phyloP scores from a whole-genome alignment of 2,888 invertebrate species.

The Eilema caniola region DNA sequence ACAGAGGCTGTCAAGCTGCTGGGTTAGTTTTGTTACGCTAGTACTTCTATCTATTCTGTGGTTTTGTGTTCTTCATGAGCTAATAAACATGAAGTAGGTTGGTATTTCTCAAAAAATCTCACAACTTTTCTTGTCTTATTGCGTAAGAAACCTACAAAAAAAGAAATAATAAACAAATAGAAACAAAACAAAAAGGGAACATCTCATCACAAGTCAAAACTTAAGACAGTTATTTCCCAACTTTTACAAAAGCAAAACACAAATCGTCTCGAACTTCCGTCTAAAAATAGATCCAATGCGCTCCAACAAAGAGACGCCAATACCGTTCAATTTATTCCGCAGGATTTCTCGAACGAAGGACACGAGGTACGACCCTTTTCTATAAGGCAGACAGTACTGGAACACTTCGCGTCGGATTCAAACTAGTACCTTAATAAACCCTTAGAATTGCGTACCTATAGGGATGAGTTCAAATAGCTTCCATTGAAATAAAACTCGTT shows the following conservation, averaged over 20 bases:
- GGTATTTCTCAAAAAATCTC: too few relatives aligned
- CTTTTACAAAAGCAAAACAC: background rate
- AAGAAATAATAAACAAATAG: too few relatives aligned
- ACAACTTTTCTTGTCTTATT: too few relatives aligned
- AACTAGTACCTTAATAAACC: background rate
- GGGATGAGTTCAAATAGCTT: background rate
- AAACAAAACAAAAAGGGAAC: background rate
- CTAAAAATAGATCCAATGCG: conserved; percentile 9
- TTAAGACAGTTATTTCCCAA: background rate
- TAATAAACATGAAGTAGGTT: too few relatives aligned
- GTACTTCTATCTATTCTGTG: too few relatives aligned
- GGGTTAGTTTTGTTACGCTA: too few relatives aligned
- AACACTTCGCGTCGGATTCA: background rate
- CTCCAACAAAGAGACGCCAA: background rate
- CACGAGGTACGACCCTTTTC: background rate
- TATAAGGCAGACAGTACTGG: background rate
- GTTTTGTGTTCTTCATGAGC: too few relatives aligned
- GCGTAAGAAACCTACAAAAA: too few relatives aligned
- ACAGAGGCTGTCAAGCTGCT: too few relatives aligned
- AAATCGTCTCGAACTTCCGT: background rate
- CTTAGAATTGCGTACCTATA: background rate
- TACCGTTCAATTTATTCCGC: conserved; percentile 3
- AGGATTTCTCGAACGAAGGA: background rate
- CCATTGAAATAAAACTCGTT: background rate
- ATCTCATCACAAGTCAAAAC: background rate